Percentiles rank a stretch among this genome's conserved stretches.
These are phyloP conservation scores for Clarias macrocephalus DNA, from an alignment of 2,113 vertebrate species.

Conservation along the genomic window DNA sequence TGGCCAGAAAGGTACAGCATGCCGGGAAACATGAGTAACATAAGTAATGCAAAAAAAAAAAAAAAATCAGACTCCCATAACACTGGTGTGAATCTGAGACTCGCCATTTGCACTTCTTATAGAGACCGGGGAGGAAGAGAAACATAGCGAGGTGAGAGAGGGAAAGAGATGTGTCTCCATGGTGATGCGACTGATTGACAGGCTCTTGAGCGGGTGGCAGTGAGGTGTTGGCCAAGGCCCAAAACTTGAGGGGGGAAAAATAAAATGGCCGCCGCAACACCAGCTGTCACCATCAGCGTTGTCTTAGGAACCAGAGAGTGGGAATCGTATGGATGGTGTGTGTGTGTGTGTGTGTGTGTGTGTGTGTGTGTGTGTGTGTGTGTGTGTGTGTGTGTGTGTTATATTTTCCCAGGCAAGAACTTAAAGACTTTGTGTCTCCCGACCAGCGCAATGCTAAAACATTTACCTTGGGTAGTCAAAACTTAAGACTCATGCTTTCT, in stretches of 20 bases:
- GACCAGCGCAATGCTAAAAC: neutral
- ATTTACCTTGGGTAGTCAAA: neutral
- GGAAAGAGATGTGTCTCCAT: slow-evolving; percentile 48
- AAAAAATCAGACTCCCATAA: slow-evolving; percentile 10
- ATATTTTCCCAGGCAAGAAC: slow-evolving; percentile 23
- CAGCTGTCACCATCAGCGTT: slow-evolving; percentile 48
- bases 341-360: slow-evolving; percentile 25
- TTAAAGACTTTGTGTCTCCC: neutral
- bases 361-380: slow-evolving; percentile 31
- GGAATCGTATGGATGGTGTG: slow-evolving; percentile 30
- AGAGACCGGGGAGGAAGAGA: neutral
- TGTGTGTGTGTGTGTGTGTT: slow-evolving; percentile 3
- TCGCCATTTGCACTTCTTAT: slow-evolving; percentile 25
- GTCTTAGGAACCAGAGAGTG: slow-evolving; percentile 41
- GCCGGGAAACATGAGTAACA: slow-evolving; percentile 26
- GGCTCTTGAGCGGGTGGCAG: slow-evolving; percentile 45
- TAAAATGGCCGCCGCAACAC: slow-evolving; percentile 41
- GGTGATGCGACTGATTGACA: slow-evolving; percentile 53
- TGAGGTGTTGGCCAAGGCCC: slow-evolving; percentile 52
- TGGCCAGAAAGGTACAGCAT: slow-evolving; percentile 26
- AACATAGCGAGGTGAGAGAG: neutral
- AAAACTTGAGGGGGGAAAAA: slow-evolving; percentile 49
- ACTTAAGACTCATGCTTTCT: neutral
- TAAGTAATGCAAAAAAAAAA: slow-evolving; percentile 12
- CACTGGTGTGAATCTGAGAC: neutral